Conservation (phyloP, 37 sponge, comb jelly and placozoan species). For the Mnemiopsis leidyi region DNA sequence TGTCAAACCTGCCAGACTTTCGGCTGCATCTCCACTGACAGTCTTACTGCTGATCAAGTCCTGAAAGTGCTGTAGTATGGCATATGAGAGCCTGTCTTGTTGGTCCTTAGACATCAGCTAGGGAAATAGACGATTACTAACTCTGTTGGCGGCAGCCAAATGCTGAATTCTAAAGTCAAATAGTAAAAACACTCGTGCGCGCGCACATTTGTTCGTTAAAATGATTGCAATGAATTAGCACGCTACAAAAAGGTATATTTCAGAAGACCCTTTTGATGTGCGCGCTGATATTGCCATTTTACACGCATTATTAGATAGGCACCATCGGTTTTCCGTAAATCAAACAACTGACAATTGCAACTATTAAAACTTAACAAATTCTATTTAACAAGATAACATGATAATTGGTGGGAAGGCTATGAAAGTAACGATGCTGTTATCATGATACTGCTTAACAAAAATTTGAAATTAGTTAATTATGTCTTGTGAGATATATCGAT, state of each 20-base stretch:
- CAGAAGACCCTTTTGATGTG: conserved; percentile 45
- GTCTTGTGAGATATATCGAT: background rate
- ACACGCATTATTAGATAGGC: background rate
- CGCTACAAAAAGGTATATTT: background rate
- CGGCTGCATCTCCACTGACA: conserved; percentile 43
- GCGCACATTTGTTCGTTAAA: conserved; percentile 58
- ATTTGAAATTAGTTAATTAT: background rate
- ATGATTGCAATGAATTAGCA: conserved; percentile 32
- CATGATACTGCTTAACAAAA: background rate
- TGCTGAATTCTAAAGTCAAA: background rate
- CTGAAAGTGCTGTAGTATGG: conserved; percentile 5
- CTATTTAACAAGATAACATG: background rate
- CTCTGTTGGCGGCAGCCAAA: background rate
- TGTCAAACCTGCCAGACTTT: conserved; percentile 62
- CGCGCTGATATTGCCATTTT: conserved; percentile 10
- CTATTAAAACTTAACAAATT: background rate
- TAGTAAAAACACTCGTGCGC: conserved; percentile 1
- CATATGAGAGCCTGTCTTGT: conserved; percentile 47
- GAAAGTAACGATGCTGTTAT: background rate
- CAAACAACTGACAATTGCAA: background rate
- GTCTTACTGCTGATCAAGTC: background rate
- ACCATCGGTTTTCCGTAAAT: background rate
- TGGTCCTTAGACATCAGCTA: conserved; percentile 36
- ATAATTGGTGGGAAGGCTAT: background rate
- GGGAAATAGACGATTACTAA: background rate